Base-by-base conservation (phyloP, 2,888 invertebrate genomes). In the Drosophila antonietae region DNA sequence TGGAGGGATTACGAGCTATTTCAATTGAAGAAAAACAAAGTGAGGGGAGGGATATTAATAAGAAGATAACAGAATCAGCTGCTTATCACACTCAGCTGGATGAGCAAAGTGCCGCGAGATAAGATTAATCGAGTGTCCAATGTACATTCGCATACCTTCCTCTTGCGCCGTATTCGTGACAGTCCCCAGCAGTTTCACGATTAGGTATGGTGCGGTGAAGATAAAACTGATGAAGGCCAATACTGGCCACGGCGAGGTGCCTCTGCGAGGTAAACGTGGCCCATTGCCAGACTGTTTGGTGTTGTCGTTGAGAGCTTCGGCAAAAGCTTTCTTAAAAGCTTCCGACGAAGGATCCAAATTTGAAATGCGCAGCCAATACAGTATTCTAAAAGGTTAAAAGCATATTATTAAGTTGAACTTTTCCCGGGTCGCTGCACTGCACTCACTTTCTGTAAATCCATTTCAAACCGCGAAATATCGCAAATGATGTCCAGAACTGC, bases 161-260 rank as follows among this genome's bases (percentile, higher is more conserved):
- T 95, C 95, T 82, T 95, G 93, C 14, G 94, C 94, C 57, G 92
- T 93, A 46, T 91, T 92, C 23, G 93, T 92, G 1, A 95, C 92
- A 0, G 94, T 93, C 33, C 95, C 95, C 71, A 98, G 92, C 92
- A 98, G 94, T 92, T 95, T 96, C 93, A 97, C 96, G 73, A 98
- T 96, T 53, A 99, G 94, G 94, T 98, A 99, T 0, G 99, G 99
- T 12, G 97, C 98, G 0, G 97, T 97, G 59, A 98, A 94, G 53
- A 98, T 95, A 63, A 98, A 95, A 4, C 96, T 96, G 87, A 98
- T 94, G 93, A 99, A 98, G 83, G 98, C 94, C 4, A 98, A 91
- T 14, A 98, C 96, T 0, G 98, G 97, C 98, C 98, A 98, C 57
- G 95, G 94, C 4, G 96, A 95, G 44, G 93, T 93, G 8, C 92